Base-by-base conservation (phyloP, 2,888 invertebrate species). In the Phania funesta region DNA sequence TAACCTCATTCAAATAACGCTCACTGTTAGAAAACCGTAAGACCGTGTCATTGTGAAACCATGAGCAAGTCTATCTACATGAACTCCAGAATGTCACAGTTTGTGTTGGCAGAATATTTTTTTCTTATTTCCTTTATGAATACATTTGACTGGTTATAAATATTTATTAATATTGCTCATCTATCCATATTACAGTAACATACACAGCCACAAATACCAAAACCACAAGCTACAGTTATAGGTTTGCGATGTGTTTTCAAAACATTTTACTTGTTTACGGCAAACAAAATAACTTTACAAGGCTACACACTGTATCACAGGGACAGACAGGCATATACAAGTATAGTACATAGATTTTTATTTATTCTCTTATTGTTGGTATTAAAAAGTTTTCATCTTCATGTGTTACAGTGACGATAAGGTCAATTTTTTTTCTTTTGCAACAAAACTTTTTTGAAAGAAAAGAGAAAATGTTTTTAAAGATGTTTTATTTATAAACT, bases 121-220 rank as follows among this genome's bases (percentile, higher is more conserved):
- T 24, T 48, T 18, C 22, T 29, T 32, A 35, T 58, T n/a, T 50
- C 6, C 41, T 29, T 48, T 48, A 29, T 56, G 48, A 48, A 38
- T 56, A 38, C 24, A 38, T 58, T 29, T 50, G 26, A 11, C 38
- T 13, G 54, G 26, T 16, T 38, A 62, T 70, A 77, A 77, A 77
- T 70, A 77, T 70, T 70, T 70, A 62, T 68, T 68, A 70, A 60
- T 24, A 52, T 44, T 32, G 32, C 8, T 46, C 13, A 35, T 24
- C 38, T 44, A 60, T n/a, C n/a, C 26, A 29, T n/a, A 50, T n/a
- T 48, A 7, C 58, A 8, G 11, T 13, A 64, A 1, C 3, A 2
- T 9, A 54, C 26, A 29, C 26, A 22, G 3, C 11, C 9, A 50
- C 18, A 9, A 16, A 50, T 9, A 20, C 3, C 0, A 1, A 22